A percentile compares a stretch with the other conserved stretches of the same genome.
Evolutionary conservation across 2,113 vertebrate genomes (phyloP).

Genomic region (Xiphias gladius): DNA sequence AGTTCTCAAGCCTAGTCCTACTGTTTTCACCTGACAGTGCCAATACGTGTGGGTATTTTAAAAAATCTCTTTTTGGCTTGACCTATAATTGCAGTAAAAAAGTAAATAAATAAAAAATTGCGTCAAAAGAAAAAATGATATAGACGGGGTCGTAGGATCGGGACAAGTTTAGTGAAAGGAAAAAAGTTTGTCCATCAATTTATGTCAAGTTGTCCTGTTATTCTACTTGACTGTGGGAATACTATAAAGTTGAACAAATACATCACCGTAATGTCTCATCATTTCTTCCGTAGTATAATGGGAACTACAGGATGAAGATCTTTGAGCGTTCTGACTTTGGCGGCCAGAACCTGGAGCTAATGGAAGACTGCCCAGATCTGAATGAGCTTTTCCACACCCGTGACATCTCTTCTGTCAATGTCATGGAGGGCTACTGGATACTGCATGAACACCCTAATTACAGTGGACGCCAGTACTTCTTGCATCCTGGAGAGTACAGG

Average conservation of each 20-base stretch:
- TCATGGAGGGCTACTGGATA: constrained; percentile 83
- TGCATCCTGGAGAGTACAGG: constrained; percentile 81
- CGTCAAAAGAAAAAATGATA: neutral
- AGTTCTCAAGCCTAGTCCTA: constrained; percentile 19
- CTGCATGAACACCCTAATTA: constrained; percentile 82
- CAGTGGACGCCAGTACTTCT: constrained; percentile 82
- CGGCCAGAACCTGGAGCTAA: constrained; percentile 81
- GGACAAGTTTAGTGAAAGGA: neutral
- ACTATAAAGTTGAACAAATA: neutral
- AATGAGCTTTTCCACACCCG: constrained; percentile 78
- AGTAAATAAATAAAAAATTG: no score
- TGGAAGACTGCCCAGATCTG: constrained; percentile 81
- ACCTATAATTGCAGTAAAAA: constrained; percentile 13
- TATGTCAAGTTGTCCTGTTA: neutral
- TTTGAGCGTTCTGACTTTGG: constrained; percentile 79
- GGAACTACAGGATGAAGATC: constrained; percentile 82
- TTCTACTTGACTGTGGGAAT: neutral
- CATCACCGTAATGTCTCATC: neutral
- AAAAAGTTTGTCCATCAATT: neutral
- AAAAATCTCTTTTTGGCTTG: neutral
- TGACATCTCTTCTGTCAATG: constrained; percentile 78
- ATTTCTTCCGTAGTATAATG: constrained; percentile 70
- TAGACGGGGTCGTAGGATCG: neutral
- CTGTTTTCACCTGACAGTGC: constrained; percentile 15
- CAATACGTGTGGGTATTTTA: constrained; percentile 24